Evolutionary conservation across 37 sponge, comb jelly and placozoan species (phyloP).

Genomic region (Spongilla lacustris): DNA sequence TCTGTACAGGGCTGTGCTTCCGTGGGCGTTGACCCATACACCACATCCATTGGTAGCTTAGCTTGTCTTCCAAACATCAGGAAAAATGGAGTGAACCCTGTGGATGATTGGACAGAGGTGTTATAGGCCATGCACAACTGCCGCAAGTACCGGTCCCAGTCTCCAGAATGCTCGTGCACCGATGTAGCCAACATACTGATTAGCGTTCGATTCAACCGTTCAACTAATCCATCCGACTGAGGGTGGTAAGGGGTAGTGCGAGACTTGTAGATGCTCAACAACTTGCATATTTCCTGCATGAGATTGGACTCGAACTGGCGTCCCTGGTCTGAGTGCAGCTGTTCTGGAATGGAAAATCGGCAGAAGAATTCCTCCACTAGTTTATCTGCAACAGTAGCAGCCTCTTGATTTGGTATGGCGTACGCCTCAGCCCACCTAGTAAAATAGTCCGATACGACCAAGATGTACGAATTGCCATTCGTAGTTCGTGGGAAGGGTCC

Average conservation of each 20-base stretch:
- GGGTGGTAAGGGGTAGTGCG: slow-evolving; percentile 40
- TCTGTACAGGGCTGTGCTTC: background rate
- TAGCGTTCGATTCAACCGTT: slow-evolving; percentile 33
- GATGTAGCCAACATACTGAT: slow-evolving; percentile 27
- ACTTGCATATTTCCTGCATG: slow-evolving; percentile 13
- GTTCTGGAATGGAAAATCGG: slow-evolving; percentile 22
- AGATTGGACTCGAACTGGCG: slow-evolving; percentile 21
- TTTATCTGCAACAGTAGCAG: slow-evolving; percentile 22
- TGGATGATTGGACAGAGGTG: slow-evolving; percentile 21
- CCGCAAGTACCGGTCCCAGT: slow-evolving; percentile 16
- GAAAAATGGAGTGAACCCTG: slow-evolving; percentile 39
- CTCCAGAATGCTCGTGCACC: background rate
- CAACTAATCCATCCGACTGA: slow-evolving; percentile 31
- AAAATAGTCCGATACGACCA: slow-evolving; percentile 35
- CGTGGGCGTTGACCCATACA: slow-evolving; percentile 11
- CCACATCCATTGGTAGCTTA: slow-evolving; percentile 18
- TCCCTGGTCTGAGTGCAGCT: slow-evolving; percentile 43
- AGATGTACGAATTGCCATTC: slow-evolving; percentile 20
- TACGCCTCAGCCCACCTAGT: slow-evolving; percentile 38
- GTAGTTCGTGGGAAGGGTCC: slow-evolving; percentile 21
- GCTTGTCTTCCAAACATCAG: slow-evolving; percentile 55
- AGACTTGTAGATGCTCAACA: slow-evolving; percentile 16
- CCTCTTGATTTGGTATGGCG: slow-evolving; percentile 29
- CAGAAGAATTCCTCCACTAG: slow-evolving; percentile 15
- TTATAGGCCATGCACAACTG: slow-evolving; percentile 37